Evolutionary conservation across 1,140 invertebrate genomes (phyloP), one percentile per base, ranked within the genome.

Genomic region (Parasteatoda tepidariorum): DNA sequence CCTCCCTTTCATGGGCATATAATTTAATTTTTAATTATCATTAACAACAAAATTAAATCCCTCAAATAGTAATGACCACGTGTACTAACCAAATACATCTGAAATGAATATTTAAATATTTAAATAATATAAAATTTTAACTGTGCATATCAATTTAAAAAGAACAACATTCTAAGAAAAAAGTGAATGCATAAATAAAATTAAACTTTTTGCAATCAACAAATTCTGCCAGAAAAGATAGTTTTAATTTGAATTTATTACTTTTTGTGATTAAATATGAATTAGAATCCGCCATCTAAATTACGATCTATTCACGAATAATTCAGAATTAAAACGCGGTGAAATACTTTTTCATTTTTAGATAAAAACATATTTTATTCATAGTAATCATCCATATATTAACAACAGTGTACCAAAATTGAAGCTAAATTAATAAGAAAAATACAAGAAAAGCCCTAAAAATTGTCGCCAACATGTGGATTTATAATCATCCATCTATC

Each of bases 381-480:
- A 61, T 41, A 71, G 67, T 61, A 70, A 70, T 82, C 66, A 82
- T 82, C 71, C 66, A 82, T 68, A 82, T 82, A 71, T 82, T 70
- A 70, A 71, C 54, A 61, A 64, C 33, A 64, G 30, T 24, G 30
- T 79, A 11, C 67, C 78, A 48, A 55, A 79, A 79, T 67, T 79
- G 75, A 79, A 79, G 61, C n/a, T 67, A 79, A 79, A 79, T 79
- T 76, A 76, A 68, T 79, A 68, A 38, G 41, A 61, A 79, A 48
- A 79, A 66, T 33, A 34, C 38, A 68, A 18, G 26, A 55, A 67
- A 7, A 48, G 73, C 57, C 34, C 28, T 68, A 18, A 55, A 79
- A 79, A 68, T 79, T 57, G 30, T 41, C 64, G 64, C 38, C 62
- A 76, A 64, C 59, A 28, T 64, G 59, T 76, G 59, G 74, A 41